Percentiles rank a stretch among this genome's conserved stretches.
Conservation (phyloP, 2,797 vertebrate species). For the Eulemur mongoz region DNA sequence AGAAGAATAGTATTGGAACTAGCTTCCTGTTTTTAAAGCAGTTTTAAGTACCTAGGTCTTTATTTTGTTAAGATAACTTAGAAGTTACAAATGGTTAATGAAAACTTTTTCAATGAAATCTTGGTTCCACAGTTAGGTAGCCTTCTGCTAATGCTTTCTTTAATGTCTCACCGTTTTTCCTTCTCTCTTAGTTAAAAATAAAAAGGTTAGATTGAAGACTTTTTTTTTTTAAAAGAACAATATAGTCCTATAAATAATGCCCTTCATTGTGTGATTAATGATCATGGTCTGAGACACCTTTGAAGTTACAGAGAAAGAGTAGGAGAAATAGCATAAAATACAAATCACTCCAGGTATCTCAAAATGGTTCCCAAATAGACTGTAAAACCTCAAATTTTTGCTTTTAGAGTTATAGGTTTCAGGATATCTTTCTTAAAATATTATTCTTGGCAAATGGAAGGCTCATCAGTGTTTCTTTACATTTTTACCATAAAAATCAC, state of each 20-base stretch:
- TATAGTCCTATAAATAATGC: not conserved
- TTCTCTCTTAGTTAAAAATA: not conserved
- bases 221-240: not conserved
- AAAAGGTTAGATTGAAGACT: not conserved
- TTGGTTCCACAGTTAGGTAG: conserved; percentile 16
- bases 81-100: conserved; percentile 26
- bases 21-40: conserved; percentile 13
- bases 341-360: not conserved
- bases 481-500: conserved; percentile 38
- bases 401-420: not conserved
- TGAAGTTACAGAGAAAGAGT: not conserved
- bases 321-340: not conserved
- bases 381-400: not conserved
- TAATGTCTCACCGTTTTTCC: not conserved
- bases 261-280: not conserved
- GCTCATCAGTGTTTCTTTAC: not conserved
- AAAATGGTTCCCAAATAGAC: not conserved
- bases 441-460: conserved; percentile 4
- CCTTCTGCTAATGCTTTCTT: not conserved
- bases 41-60: not conserved
- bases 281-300: not conserved
- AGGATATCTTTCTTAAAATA: not conserved
- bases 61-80: conserved; percentile 22
- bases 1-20: conserved; percentile 6
- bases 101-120: conserved; percentile 16